phyloP scores from a whole-genome alignment of 30 jellyfish, hydroid and myxozoan species.

The Hydractinia echinata region DNA sequence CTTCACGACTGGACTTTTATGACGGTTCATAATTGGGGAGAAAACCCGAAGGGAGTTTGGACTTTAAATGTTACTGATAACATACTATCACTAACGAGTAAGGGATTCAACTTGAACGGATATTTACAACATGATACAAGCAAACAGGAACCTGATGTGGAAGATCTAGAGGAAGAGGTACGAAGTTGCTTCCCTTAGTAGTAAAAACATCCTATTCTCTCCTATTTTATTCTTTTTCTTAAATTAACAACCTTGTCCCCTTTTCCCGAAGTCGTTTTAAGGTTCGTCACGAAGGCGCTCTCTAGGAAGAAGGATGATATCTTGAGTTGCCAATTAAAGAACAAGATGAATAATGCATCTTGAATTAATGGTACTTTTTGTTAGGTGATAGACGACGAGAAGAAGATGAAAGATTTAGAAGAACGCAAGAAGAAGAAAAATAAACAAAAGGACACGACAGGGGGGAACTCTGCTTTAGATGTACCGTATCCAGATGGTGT shows the following conservation, averaged over 20 bases:
- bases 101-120: conserved; percentile 91
- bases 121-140: conserved; percentile 97
- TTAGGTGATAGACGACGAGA: conserved; percentile 97
- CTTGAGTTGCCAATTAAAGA: too few species aligned
- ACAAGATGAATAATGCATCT: too few species aligned
- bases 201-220: too few species aligned
- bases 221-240: too few species aligned
- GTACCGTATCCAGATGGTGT: conserved; percentile 95
- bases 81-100: conserved; percentile 80
- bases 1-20: conserved; percentile 98
- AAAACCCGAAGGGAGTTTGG: conserved; percentile 99
- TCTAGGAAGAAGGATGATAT: too few species aligned
- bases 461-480: conserved; percentile 26
- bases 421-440: conserved; percentile 69
- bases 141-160: conserved; percentile 98
- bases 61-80: conserved; percentile 94
- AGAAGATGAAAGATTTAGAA: conserved; percentile 89
- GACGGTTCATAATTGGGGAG: conserved; percentile 99
- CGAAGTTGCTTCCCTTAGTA: neutral
- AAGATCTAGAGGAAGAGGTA: conserved; percentile 97
- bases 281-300: too few species aligned
- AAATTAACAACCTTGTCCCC: too few species aligned
- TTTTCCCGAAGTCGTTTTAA: too few species aligned
- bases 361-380: too few species aligned
- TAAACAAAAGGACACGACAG: conserved; percentile 28